These are phyloP conservation scores for Drosophila hydei DNA, from an alignment of 1,140 invertebrate genomes.

Conservation along the genomic window DNA sequence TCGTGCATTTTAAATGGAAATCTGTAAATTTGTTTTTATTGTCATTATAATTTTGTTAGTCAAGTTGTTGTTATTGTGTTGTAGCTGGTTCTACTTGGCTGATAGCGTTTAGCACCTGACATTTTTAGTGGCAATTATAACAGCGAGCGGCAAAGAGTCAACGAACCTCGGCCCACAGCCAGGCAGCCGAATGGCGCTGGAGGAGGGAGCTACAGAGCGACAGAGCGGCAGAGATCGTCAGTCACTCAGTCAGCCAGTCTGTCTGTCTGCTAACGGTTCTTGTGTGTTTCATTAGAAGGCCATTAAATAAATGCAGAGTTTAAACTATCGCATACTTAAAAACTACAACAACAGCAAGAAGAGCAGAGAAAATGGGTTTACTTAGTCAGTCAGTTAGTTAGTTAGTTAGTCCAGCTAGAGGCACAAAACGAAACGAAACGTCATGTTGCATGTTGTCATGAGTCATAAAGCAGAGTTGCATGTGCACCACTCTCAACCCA, in stretches of 20 bases:
- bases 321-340: slow-evolving; percentile 41
- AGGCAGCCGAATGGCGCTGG: not conserved
- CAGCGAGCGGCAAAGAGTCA: slow-evolving; percentile 60
- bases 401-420: slow-evolving; percentile 26
- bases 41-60: slow-evolving; percentile 73
- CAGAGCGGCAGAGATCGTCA: slow-evolving; percentile 16
- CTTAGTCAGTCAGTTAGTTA: slow-evolving; percentile 45
- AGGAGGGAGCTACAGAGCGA: slow-evolving; percentile 9
- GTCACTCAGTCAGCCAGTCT: not conserved
- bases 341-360: slow-evolving; percentile 1
- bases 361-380: slow-evolving; percentile 17
- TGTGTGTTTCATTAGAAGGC: slow-evolving; percentile 49
- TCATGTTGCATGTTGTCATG: slow-evolving; percentile 80
- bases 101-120: slow-evolving; percentile 81
- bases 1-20: slow-evolving; percentile 69
- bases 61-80: slow-evolving; percentile 31
- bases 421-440: slow-evolving; percentile 48
- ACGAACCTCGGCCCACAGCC: slow-evolving; percentile 64
- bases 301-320: slow-evolving; percentile 57
- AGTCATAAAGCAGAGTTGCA: slow-evolving; percentile 81
- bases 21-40: slow-evolving; percentile 82
- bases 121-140: slow-evolving; percentile 81
- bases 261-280: slow-evolving; percentile 31
- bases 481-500: slow-evolving; percentile 38
- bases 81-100: slow-evolving; percentile 76